These are phyloP conservation scores for Mystacornis crossleyi DNA, from an alignment of 2,113 vertebrate genomes.

Conservation along the genomic window DNA sequence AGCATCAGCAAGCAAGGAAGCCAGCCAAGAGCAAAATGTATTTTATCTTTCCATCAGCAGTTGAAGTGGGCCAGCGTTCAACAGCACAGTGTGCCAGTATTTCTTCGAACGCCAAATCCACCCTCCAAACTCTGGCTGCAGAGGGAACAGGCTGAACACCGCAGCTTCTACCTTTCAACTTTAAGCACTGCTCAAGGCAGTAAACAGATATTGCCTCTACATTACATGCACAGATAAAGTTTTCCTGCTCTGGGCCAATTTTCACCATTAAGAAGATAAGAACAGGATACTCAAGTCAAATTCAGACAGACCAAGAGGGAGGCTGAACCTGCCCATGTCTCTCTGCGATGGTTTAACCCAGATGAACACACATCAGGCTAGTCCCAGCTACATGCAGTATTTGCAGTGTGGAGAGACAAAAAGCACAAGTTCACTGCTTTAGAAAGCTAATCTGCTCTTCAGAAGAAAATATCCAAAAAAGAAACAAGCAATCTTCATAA, in stretches of 20 bases:
- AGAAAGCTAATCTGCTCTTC: not conserved
- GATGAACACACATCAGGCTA: not conserved
- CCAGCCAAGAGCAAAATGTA: constrained; percentile 39
- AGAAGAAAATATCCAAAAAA: not conserved
- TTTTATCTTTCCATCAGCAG: constrained; percentile 30
- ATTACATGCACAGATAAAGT: not conserved
- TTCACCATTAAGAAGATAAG: not conserved
- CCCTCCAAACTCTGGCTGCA: not conserved
- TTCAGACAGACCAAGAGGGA: not conserved
- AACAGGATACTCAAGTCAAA: not conserved
- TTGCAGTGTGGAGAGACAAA: not conserved
- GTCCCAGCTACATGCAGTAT: not conserved
- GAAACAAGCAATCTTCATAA: not conserved
- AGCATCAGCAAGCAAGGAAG: constrained; percentile 42
- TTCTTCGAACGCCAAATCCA: constrained; percentile 16
- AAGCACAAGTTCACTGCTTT: not conserved
- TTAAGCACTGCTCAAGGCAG: not conserved
- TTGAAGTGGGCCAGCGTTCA: constrained; percentile 20
- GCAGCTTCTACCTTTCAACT: not conserved
- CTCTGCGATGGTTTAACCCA: not conserved
- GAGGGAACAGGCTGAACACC: not conserved
- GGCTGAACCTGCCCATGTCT: not conserved
- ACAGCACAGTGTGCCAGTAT: not conserved
- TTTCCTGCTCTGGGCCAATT: not conserved
- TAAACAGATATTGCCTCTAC: not conserved